Evolutionary conservation across 2,888 invertebrate genomes (phyloP).

Genomic region (Dinocampus coccinellae): DNA sequence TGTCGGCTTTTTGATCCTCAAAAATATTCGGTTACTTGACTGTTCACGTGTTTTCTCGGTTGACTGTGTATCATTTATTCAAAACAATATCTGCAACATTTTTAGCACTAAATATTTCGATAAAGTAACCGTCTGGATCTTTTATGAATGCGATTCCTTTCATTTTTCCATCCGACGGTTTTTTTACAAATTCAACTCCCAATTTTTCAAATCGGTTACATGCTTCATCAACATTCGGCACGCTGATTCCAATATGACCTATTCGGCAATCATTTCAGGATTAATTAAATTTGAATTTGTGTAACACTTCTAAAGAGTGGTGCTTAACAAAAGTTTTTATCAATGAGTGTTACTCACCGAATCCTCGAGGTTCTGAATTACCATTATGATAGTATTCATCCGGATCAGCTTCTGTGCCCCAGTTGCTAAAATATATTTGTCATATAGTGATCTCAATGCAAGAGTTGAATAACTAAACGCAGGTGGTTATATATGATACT

Average conservation of each 20-base stretch:
- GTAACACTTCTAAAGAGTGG: no score
- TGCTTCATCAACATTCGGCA: slow-evolving; percentile 89
- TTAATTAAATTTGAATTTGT: slow-evolving; percentile 29
- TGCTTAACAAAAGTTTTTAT: no score
- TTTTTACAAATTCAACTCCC: slow-evolving; percentile 91
- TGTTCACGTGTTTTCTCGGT: no score
- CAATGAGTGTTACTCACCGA: slow-evolving; percentile 72
- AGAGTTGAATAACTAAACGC: no score
- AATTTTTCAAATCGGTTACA: slow-evolving; percentile 89
- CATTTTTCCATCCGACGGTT: slow-evolving; percentile 93
- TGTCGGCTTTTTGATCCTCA: no score
- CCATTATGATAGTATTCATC: slow-evolving; percentile 89
- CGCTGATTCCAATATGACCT: slow-evolving; percentile 93
- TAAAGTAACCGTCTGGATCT: slow-evolving; percentile 98
- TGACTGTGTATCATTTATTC: slow-evolving; percentile 43
- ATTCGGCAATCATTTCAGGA: slow-evolving; percentile 7
- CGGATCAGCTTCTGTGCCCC: slow-evolving; percentile 91
- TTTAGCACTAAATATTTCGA: slow-evolving; percentile 83
- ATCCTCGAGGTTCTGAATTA: slow-evolving; percentile 90
- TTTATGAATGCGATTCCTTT: slow-evolving; percentile 94
- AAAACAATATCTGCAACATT: slow-evolving; percentile 48
- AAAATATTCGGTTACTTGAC: no score
- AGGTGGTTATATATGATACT: no score
- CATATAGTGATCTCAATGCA: no score
- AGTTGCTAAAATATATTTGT: slow-evolving; percentile 79